A percentile compares a stretch with the other conserved stretches of the same genome.
Conservation (phyloP, 2,888 invertebrate genomes). For the Phymatocera aterrima region DNA sequence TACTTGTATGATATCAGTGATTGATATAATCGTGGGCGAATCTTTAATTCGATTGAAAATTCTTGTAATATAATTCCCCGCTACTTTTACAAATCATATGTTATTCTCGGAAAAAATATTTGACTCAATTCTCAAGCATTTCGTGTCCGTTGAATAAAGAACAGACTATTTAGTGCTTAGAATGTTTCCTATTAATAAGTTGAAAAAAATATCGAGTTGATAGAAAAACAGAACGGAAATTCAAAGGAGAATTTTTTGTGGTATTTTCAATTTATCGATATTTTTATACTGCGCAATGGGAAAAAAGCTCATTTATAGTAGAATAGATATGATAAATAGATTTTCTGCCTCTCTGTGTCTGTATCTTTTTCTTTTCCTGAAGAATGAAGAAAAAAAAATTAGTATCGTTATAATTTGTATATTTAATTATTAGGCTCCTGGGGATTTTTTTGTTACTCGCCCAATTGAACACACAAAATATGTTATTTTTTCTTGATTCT, state of each 20-base stretch:
- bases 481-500: background rate
- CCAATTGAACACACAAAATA: background rate
- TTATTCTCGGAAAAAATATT: too few species aligned
- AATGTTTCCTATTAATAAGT: too few species aligned
- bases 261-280: background rate
- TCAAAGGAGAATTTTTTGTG: background rate
- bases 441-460: background rate
- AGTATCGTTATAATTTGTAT: conserved; percentile 13
- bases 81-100: background rate
- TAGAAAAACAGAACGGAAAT: background rate
- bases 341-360: background rate
- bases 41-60: background rate
- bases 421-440: background rate
- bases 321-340: too few species aligned
- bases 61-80: background rate
- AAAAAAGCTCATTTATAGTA: background rate
- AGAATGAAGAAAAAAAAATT: conserved; percentile 29
- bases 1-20: background rate
- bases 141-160: too few species aligned
- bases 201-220: background rate
- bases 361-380: background rate
- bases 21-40: background rate
- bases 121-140: too few species aligned
- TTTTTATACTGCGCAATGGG: background rate
- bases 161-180: too few species aligned